These are phyloP conservation scores for Sebastes minor DNA, from an alignment of 2,797 vertebrate genomes.

Conservation along the genomic window DNA sequence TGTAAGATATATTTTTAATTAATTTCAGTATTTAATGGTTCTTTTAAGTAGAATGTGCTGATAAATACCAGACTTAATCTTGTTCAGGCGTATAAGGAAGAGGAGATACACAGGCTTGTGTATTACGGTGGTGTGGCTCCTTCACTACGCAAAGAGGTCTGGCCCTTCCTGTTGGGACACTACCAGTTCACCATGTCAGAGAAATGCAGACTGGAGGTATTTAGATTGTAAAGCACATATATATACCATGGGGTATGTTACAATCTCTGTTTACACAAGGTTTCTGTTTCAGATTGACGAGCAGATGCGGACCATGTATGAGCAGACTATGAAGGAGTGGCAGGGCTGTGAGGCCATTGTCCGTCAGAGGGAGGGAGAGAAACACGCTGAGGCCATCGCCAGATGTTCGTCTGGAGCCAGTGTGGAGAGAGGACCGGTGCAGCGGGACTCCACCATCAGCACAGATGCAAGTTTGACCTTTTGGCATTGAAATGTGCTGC, in stretches of 20 bases:
- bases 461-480: constrained; percentile 85
- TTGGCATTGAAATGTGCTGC: background rate
- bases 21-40: background rate
- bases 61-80: background rate
- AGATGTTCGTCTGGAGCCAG: constrained; percentile 93
- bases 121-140: constrained; percentile 95
- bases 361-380: constrained; percentile 91
- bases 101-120: constrained; percentile 92
- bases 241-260: background rate
- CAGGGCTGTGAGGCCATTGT: constrained; percentile 96
- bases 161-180: constrained; percentile 97
- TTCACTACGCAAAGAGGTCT: constrained; percentile 92
- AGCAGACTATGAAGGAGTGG: constrained; percentile 97
- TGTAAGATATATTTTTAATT: constrained; percentile 73
- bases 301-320: constrained; percentile 87
- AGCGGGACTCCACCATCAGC: constrained; percentile 94
- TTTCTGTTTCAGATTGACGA: constrained; percentile 86
- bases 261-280: background rate
- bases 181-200: constrained; percentile 94
- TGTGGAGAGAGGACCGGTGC: constrained; percentile 88
- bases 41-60: background rate
- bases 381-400: constrained; percentile 91
- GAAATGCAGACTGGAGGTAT: constrained; percentile 89
- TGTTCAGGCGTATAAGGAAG: constrained; percentile 89
- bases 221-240: background rate